Base-by-base conservation (phyloP, 1,140 invertebrate species). In the Ectropis grisescens region DNA sequence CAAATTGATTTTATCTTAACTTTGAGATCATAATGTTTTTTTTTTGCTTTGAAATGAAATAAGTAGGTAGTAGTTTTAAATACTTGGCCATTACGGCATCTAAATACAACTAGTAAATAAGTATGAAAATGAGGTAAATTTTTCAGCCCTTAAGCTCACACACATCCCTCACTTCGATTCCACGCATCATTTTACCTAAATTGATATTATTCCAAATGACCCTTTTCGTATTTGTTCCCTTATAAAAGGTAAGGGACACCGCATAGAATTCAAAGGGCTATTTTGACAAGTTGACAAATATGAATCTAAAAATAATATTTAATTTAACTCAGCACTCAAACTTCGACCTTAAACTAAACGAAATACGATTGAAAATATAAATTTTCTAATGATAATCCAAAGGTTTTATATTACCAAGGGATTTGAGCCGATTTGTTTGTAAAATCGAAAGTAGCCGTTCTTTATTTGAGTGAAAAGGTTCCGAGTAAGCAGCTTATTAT, bases 211-310 rank as follows among this genome's bases (percentile, higher is more conserved):
- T 8, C 16, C 28, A 13, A 32, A 19, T 51, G 40, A 40, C 47
- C 53, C 51, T 56, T 47, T 32, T 8, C 8, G 3, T 40, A 41
- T 45, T 42, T 48, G 41, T 52, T 47, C 52, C 50, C 59, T 51
- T 33, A 69, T 37, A 53, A 64, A 72, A 69, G 58, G 16, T 3
- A 19, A n/a, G n/a, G 65, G 60, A 64, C 56, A 47, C n/a, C 38
- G 41, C 39, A 54, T 53, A 53, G 47, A 61, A 68, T 68, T 74
- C 66, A 74, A 70, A 74, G 69, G 66, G 60, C 66, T 70, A 74
- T 54, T 69, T 60, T 66, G 64, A 50, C 57, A 66, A 64, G 61
- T 74, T 66, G 66, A 68, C 69, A 70, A 70, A 74, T 69, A 69
- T 44, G 53, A 40, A 49, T 52, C 58, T 48, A 37, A 62, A 66